A percentile compares a stretch with the other conserved stretches of the same genome.
These are phyloP conservation scores for Philypnodon macrostomus DNA, from an alignment of 2,797 vertebrate species.

Conservation along the genomic window DNA sequence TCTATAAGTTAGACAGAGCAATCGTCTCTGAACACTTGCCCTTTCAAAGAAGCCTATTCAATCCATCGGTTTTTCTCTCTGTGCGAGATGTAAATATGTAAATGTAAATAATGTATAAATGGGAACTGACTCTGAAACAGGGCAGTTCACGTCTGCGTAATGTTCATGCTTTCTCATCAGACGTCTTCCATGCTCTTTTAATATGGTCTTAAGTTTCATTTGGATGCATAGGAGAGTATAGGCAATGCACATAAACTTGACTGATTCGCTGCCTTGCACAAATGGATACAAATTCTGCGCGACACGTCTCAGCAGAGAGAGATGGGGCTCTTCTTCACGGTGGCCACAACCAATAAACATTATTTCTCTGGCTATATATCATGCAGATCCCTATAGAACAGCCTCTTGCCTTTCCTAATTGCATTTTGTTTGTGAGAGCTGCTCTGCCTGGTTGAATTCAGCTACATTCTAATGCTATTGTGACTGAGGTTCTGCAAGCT, in stretches of 20 bases:
- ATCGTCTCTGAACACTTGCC: constrained; percentile 66
- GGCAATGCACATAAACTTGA: constrained; percentile 65
- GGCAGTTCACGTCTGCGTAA: constrained; percentile 36
- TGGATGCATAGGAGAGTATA: constrained; percentile 62
- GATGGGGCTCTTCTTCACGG: constrained; percentile 29
- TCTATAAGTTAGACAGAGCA: constrained; percentile 53
- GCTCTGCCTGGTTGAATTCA: constrained; percentile 10
- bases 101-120: constrained; percentile 7
- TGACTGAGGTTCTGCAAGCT: constrained; percentile 27
- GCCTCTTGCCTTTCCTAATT: constrained; percentile 20
- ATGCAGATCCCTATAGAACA: constrained; percentile 12
- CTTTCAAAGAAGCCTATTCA: constrained; percentile 61
- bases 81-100: constrained; percentile 5
- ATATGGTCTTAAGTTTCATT: constrained; percentile 62
- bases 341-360: constrained; percentile 31
- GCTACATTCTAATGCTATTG: constrained; percentile 34
- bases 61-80: constrained; percentile 47
- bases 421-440: constrained; percentile 16
- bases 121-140: too few relatives aligned
- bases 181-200: constrained; percentile 63
- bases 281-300: constrained; percentile 69
- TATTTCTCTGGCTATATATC: constrained; percentile 29
- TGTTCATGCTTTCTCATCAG: too few relatives aligned
- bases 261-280: constrained; percentile 64
- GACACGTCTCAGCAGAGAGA: constrained; percentile 45